phyloP scores from a whole-genome alignment of 2,888 invertebrate genomes.

The Caenorhabditis doughertyi region DNA sequence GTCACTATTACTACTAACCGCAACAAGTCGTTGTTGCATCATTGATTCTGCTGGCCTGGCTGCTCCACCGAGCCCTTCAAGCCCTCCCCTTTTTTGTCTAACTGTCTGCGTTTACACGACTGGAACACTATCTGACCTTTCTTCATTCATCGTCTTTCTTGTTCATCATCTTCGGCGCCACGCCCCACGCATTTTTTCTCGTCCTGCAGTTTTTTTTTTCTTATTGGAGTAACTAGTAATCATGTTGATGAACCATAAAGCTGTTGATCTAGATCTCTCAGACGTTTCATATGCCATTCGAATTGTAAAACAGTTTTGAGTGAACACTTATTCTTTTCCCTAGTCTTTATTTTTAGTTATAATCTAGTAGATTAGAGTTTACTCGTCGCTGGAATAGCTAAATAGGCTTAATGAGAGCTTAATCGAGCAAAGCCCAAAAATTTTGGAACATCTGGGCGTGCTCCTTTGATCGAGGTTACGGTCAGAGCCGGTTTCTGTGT shows the following conservation, averaged over 20 bases:
- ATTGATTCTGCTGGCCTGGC: slow-evolving; percentile 41
- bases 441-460: background rate
- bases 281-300: too few relatives aligned
- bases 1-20: background rate
- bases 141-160: slow-evolving; percentile 1
- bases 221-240: too few relatives aligned
- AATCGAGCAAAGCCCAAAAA: background rate
- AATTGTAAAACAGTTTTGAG: too few relatives aligned
- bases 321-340: too few relatives aligned
- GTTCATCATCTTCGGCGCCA: slow-evolving; percentile 26
- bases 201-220: background rate
- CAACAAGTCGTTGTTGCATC: slow-evolving; percentile 52
- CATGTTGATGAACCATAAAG: too few relatives aligned
- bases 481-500: slow-evolving; percentile 3
- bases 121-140: background rate
- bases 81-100: slow-evolving; percentile 36
- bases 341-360: too few relatives aligned
- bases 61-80: slow-evolving; percentile 24
- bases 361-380: too few relatives aligned
- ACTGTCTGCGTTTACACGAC: slow-evolving; percentile 33
- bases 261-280: too few relatives aligned
- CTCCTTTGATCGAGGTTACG: background rate
- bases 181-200: slow-evolving; percentile 10
- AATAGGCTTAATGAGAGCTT: background rate
- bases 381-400: background rate